A percentile compares a stretch with the other conserved stretches of the same genome.
phyloP scores from a whole-genome alignment of 2,888 invertebrate species.

The Catocala sponsa region DNA sequence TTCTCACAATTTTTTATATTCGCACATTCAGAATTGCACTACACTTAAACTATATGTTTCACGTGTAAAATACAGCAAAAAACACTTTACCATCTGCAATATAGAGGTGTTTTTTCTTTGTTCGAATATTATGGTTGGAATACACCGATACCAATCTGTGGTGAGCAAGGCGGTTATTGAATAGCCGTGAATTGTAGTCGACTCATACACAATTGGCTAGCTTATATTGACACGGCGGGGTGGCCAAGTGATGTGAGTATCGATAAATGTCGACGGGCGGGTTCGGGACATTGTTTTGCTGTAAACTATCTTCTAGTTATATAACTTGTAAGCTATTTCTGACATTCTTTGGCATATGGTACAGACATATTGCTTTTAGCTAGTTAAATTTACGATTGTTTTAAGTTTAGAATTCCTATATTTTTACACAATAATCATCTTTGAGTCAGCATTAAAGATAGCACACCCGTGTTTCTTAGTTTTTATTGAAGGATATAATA shows the following conservation, averaged over 20 bases:
- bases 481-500: no score
- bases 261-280: constrained; percentile 46
- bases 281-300: constrained; percentile 41
- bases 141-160: constrained; percentile 75
- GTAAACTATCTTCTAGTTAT: constrained; percentile 27
- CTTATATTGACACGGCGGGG: constrained; percentile 82
- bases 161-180: constrained; percentile 79
- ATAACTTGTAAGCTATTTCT: background rate
- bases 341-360: background rate
- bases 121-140: constrained; percentile 32
- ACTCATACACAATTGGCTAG: constrained; percentile 82
- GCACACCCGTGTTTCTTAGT: no score
- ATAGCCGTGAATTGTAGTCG: constrained; percentile 79
- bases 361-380: background rate
- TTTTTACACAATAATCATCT: no score
- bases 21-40: constrained; percentile 59
- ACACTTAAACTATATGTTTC: constrained; percentile 34
- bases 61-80: background rate
- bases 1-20: constrained; percentile 56
- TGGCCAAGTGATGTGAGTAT: constrained; percentile 67
- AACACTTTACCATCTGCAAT: constrained; percentile 1
- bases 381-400: background rate
- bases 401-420: background rate
- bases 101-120: constrained; percentile 44
- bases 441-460: no score